These are phyloP conservation scores for Antheraea yamamai DNA, from an alignment of 2,888 invertebrate genomes.

Conservation along the genomic window DNA sequence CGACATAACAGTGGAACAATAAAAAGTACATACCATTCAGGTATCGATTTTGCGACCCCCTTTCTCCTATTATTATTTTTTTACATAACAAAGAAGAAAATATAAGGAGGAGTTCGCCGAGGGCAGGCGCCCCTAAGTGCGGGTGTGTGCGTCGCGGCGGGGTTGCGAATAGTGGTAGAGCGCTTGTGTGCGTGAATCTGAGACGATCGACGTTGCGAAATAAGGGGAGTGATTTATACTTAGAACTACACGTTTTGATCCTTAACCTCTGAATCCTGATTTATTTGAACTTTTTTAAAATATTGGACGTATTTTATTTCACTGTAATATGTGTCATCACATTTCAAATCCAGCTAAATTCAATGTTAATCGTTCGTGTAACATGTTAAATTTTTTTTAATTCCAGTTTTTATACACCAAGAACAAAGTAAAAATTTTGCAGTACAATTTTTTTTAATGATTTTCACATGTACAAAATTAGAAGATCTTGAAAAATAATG, in stretches of 20 bases:
- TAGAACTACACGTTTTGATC: slow-evolving; percentile 46
- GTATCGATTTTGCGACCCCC: slow-evolving; percentile 79
- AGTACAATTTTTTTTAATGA: no score
- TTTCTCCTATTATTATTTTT: slow-evolving; percentile 79
- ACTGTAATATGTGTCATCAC: no score
- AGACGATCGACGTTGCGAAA: slow-evolving; percentile 76
- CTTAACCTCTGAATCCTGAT: slow-evolving; percentile 25
- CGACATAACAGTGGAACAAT: slow-evolving; percentile 38
- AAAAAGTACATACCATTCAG: slow-evolving; percentile 64
- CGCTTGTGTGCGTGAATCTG: slow-evolving; percentile 60
- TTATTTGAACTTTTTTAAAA: no score
- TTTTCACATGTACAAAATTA: no score
- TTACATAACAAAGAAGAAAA: slow-evolving; percentile 81
- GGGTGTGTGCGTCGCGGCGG: slow-evolving; percentile 41
- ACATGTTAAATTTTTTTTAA: no score
- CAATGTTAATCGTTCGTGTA: no score
- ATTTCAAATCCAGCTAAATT: no score
- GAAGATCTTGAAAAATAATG: no score
- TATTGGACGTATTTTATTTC: no score
- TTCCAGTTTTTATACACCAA: no score
- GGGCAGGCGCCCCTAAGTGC: slow-evolving; percentile 66
- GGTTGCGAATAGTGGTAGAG: slow-evolving; percentile 36
- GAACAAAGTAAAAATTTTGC: no score
- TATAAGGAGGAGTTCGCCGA: slow-evolving; percentile 78
- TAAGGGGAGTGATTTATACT: slow-evolving; percentile 72